These are phyloP conservation scores for Paramormyrops hopkinsi DNA, from an alignment of 2,797 vertebrate genomes.

Conservation along the genomic window DNA sequence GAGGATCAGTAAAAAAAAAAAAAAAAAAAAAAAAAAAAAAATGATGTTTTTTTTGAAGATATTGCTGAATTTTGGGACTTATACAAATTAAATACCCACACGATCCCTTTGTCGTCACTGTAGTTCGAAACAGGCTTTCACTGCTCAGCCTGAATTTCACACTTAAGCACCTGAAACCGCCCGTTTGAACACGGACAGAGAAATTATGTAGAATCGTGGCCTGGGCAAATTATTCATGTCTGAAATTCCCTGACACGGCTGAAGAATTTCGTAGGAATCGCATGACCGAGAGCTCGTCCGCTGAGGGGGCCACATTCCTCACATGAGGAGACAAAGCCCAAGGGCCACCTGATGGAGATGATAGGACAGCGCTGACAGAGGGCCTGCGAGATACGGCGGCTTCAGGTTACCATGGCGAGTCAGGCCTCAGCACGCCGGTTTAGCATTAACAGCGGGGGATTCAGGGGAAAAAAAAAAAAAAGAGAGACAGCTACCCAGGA, in stretches of 20 bases:
- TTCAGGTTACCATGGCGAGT: background rate
- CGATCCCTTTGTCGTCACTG: background rate
- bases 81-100: background rate
- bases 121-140: background rate
- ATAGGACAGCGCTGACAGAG: background rate
- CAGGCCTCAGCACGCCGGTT: background rate
- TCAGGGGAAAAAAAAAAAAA: background rate
- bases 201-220: background rate
- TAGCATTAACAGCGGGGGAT: slow-evolving; percentile 3
- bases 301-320: background rate
- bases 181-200: background rate
- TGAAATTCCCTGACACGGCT: background rate
- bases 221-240: background rate
- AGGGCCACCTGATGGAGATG: background rate
- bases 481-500: background rate
- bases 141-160: background rate
- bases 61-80: background rate
- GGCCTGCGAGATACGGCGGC: background rate
- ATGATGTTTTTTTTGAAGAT: background rate
- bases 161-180: background rate
- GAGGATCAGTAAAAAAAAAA: background rate
- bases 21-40: too few species aligned
- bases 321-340: background rate
- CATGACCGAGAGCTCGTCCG: background rate
- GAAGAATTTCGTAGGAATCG: background rate